phyloP scores from a whole-genome alignment of 2,797 vertebrate genomes.

The Neosalanx taihuensis region DNA sequence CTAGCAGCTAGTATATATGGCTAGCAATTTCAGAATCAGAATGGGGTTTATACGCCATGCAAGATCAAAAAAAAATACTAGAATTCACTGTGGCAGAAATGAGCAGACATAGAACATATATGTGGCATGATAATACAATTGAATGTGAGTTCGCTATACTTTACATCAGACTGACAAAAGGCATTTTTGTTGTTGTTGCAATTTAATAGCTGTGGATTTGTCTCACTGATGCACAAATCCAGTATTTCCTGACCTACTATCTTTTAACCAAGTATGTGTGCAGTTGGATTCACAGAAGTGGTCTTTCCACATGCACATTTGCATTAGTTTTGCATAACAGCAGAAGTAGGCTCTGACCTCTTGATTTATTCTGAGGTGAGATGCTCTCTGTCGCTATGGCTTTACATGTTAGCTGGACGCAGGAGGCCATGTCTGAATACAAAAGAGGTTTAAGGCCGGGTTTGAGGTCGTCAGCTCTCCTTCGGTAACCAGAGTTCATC shows the following conservation, averaged over 20 bases:
- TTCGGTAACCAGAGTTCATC: conserved; percentile 60
- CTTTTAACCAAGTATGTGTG: background rate
- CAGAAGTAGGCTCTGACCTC: background rate
- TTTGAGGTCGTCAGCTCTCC: conserved; percentile 31
- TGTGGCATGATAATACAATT: too few species aligned
- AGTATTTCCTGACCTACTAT: background rate
- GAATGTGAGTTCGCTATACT: too few species aligned
- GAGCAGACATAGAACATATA: too few species aligned
- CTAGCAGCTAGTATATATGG: background rate
- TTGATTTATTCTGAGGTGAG: background rate
- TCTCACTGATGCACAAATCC: too few species aligned
- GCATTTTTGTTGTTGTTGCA: too few species aligned
- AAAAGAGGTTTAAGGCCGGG: background rate
- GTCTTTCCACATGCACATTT: background rate
- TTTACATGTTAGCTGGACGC: background rate
- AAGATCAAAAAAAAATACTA: too few species aligned
- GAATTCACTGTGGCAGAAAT: too few species aligned
- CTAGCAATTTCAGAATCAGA: too few species aligned
- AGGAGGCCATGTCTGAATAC: background rate
- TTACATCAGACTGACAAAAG: too few species aligned
- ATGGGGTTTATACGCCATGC: too few species aligned
- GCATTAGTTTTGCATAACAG: background rate
- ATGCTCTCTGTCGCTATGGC: background rate
- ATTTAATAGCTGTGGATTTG: too few species aligned
- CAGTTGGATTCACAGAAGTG: background rate